These are phyloP conservation scores for Glandiceps talaboti DNA, from an alignment of 53 echinoderm and acorn worm genomes.

Conservation along the genomic window DNA sequence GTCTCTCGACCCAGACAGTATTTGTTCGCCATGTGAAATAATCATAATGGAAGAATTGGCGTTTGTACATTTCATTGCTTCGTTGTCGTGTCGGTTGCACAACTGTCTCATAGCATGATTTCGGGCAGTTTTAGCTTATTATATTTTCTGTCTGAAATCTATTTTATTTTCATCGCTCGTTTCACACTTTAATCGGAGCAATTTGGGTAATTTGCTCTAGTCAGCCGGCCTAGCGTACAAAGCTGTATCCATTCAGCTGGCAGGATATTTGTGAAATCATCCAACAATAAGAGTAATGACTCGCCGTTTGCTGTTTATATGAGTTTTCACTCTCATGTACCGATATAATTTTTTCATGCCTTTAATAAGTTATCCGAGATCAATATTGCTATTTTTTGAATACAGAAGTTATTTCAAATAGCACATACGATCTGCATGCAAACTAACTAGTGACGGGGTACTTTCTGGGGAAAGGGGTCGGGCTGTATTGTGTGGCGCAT, in stretches of 20 bases:
- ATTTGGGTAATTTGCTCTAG: not conserved
- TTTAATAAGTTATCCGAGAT: not conserved
- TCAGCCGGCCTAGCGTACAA: not conserved
- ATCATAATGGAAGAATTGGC: too few relatives aligned
- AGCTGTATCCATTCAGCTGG: not conserved
- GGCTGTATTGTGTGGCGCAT: too few relatives aligned
- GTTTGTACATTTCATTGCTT: not conserved
- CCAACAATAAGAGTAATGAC: not conserved
- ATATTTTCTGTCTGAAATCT: not conserved
- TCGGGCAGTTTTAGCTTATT: not conserved
- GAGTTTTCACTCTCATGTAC: not conserved
- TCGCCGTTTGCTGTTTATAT: not conserved
- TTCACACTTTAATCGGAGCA: not conserved
- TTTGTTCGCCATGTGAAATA: not conserved
- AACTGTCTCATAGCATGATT: not conserved
- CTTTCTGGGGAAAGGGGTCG: too few relatives aligned
- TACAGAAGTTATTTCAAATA: too few relatives aligned
- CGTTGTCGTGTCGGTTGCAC: not conserved
- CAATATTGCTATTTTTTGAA: too few relatives aligned
- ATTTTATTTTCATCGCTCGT: not conserved
- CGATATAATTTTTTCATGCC: not conserved
- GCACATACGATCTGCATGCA: too few relatives aligned
- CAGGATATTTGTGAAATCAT: not conserved
- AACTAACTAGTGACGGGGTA: too few relatives aligned
- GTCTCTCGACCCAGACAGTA: too few relatives aligned